These are phyloP conservation scores for Heliothis subflexa DNA, from an alignment of 1,140 invertebrate genomes.

Conservation along the genomic window DNA sequence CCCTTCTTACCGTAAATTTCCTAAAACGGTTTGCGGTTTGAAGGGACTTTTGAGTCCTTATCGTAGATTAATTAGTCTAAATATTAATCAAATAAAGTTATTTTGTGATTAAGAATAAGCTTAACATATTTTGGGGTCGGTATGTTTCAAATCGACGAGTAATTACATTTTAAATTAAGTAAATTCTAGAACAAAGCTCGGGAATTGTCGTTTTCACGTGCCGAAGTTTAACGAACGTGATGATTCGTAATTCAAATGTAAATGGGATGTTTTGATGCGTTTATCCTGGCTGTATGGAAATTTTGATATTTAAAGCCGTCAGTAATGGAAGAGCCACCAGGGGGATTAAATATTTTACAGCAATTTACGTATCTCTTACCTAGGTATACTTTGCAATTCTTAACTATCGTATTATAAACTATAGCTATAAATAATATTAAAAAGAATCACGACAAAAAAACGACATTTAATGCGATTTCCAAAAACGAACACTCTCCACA, in stretches of 20 bases:
- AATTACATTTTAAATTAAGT: conserved; percentile 28
- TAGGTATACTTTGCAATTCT: too few species aligned
- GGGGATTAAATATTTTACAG: too few species aligned
- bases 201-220: conserved; percentile 31
- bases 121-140: neutral
- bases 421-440: too few species aligned
- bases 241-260: conserved; percentile 20
- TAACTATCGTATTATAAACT: too few species aligned
- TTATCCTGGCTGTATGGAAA: neutral
- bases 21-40: conserved; percentile 7
- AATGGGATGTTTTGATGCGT: conserved; percentile 8
- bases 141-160: conserved; percentile 5
- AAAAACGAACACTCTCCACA: too few species aligned
- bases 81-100: conserved; percentile 1
- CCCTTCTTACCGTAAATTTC: neutral
- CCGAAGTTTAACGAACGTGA: conserved; percentile 30
- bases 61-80: neutral
- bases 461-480: too few species aligned
- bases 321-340: too few species aligned
- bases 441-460: too few species aligned
- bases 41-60: neutral
- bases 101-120: neutral
- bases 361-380: too few species aligned
- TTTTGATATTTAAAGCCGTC: neutral
- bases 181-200: conserved; percentile 19